Evolutionary conservation across 1,140 invertebrate genomes (phyloP).

Genomic region (Amyelois transitella): DNA sequence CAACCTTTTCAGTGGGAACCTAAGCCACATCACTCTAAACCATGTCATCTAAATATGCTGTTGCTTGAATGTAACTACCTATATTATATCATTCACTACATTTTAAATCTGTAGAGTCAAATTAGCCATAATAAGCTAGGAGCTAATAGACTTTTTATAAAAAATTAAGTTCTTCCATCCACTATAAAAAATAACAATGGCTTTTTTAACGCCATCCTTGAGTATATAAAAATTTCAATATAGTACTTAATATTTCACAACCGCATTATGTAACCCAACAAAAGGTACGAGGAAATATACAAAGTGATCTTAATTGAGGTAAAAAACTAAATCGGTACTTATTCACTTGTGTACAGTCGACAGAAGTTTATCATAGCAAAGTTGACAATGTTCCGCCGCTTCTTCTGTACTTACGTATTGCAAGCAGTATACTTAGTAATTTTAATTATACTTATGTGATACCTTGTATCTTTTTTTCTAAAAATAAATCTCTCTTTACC

Average conservation of each 20-base stretch:
- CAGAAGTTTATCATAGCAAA: no score
- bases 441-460: no score
- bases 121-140: neutral
- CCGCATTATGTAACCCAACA: neutral
- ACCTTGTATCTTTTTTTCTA: no score
- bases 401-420: no score
- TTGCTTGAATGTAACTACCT: no score
- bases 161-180: neutral
- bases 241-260: neutral
- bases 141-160: neutral
- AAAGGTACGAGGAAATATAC: neutral
- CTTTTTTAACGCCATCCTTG: neutral
- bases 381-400: no score
- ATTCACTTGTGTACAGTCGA: neutral
- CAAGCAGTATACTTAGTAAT: no score
- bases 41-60: no score
- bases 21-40: no score
- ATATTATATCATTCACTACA: neutral
- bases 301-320: constrained; percentile 4
- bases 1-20: no score
- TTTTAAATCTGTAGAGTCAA: neutral
- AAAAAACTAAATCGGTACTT: constrained; percentile 5
- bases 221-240: neutral
- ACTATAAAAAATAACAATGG: neutral
- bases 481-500: no score